A percentile compares a stretch with the other conserved stretches of the same genome.
phyloP scores from a whole-genome alignment of 2,113 vertebrate species.

The Passer domesticus region DNA sequence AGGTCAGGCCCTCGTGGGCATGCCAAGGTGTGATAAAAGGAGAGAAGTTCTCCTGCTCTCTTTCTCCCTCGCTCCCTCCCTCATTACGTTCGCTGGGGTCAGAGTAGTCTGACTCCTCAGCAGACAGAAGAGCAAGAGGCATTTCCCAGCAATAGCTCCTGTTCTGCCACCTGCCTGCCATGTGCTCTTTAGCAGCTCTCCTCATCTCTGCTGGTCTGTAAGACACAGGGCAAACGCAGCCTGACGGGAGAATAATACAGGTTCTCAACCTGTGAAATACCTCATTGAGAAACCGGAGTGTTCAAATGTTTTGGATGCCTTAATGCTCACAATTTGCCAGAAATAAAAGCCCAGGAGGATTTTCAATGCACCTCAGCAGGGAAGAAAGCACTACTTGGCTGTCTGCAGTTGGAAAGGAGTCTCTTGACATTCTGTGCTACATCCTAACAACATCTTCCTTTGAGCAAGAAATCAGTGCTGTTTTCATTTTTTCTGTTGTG shows the following conservation, averaged over 20 bases:
- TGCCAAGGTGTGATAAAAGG: conserved; percentile 65
- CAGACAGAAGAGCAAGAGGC: conserved; percentile 44
- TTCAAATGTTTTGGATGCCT: not conserved
- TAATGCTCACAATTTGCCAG: not conserved
- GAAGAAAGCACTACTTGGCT: not conserved
- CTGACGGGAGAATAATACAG: not conserved
- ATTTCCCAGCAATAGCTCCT: not conserved
- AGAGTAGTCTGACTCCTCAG: conserved; percentile 22
- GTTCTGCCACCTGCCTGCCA: conserved; percentile 35
- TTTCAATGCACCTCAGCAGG: not conserved
- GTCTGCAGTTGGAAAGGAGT: not conserved
- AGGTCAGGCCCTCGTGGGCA: conserved; percentile 25
- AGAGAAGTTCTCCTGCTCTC: conserved; percentile 47
- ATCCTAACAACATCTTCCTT: not conserved
- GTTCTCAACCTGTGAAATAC: not conserved
- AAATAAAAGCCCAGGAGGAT: not conserved
- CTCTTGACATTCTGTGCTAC: not conserved
- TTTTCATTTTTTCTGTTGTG: conserved; percentile 2
- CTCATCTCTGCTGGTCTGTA: not conserved
- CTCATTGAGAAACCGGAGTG: not conserved
- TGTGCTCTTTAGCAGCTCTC: conserved; percentile 4
- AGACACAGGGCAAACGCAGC: not conserved
- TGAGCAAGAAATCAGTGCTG: not conserved
- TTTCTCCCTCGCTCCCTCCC: conserved; percentile 35
- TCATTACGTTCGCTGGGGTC: conserved; percentile 30